phyloP scores from a whole-genome alignment of 2,888 invertebrate genomes.

The Sinohyriopsis cumingii region DNA sequence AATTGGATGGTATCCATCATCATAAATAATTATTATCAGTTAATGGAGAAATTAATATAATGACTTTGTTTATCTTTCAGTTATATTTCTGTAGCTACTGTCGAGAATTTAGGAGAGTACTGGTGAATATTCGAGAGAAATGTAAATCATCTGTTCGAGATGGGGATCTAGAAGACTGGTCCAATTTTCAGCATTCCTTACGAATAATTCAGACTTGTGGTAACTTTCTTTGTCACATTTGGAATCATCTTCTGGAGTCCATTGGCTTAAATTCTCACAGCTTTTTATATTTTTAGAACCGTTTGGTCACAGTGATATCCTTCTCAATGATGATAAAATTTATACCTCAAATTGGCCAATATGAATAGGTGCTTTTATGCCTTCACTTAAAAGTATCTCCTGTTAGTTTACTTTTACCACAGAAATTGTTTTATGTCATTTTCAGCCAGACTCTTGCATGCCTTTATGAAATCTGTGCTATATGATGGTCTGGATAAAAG shows the following conservation, averaged over 20 bases:
- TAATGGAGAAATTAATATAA: background rate
- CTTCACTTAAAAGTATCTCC: too few species aligned
- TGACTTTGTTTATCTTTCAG: conserved; percentile 58
- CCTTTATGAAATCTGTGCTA: too few species aligned
- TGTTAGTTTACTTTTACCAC: too few species aligned
- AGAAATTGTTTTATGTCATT: too few species aligned
- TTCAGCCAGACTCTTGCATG: too few species aligned
- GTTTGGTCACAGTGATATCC: too few species aligned
- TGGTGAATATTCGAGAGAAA: conserved; percentile 77
- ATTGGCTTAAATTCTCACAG: too few species aligned
- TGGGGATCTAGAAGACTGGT: conserved; percentile 67
- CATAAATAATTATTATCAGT: background rate
- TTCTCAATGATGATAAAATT: too few species aligned
- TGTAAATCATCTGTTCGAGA: conserved; percentile 48
- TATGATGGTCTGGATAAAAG: too few species aligned
- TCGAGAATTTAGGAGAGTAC: conserved; percentile 79
- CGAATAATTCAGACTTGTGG: conserved; percentile 71
- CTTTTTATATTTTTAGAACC: background rate
- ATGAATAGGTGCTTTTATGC: too few species aligned
- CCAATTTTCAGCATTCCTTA: conserved; percentile 71
- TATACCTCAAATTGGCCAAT: too few species aligned
- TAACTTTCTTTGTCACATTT: conserved; percentile 22
- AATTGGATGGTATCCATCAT: too few species aligned
- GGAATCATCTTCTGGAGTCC: background rate
- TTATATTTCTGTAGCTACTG: conserved; percentile 79